Conservation (phyloP, 2,888 invertebrate genomes). For the Sminthurinus aureus region DNA sequence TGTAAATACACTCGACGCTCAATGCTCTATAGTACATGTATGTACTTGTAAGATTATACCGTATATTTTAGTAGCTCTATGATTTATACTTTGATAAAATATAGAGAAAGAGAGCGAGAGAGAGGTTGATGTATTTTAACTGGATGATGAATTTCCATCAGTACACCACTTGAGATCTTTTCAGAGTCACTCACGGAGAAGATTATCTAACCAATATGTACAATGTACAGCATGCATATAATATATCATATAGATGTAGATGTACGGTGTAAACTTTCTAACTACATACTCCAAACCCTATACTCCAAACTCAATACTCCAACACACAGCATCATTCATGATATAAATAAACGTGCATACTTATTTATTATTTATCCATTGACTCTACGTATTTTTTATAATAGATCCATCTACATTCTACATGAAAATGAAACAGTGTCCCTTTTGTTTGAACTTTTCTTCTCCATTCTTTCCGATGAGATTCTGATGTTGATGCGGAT, state of each 20-base stretch:
- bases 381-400: too few relatives aligned
- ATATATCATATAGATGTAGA: too few relatives aligned
- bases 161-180: slow-evolving; percentile 20
- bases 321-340: too few relatives aligned
- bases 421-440: slow-evolving; percentile 28
- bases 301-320: neutral
- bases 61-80: neutral
- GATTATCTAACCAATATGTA: slow-evolving; percentile 10
- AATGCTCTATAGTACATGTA: neutral
- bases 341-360: neutral
- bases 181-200: slow-evolving; percentile 27
- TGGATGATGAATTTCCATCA: neutral
- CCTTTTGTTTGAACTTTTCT: slow-evolving; percentile 11
- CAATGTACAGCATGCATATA: neutral
- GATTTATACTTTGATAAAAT: neutral
- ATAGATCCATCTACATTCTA: neutral
- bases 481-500: too few relatives aligned
- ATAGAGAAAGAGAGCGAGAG: too few relatives aligned
- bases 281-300: too few relatives aligned
- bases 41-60: neutral
- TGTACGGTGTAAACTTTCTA: too few relatives aligned
- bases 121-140: neutral
- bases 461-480: neutral
- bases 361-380: neutral
- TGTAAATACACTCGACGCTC: neutral